Percentiles rank a stretch among this genome's conserved stretches.
These are phyloP conservation scores for Heliconius hermathena DNA, from an alignment of 1,140 invertebrate genomes.

Conservation along the genomic window DNA sequence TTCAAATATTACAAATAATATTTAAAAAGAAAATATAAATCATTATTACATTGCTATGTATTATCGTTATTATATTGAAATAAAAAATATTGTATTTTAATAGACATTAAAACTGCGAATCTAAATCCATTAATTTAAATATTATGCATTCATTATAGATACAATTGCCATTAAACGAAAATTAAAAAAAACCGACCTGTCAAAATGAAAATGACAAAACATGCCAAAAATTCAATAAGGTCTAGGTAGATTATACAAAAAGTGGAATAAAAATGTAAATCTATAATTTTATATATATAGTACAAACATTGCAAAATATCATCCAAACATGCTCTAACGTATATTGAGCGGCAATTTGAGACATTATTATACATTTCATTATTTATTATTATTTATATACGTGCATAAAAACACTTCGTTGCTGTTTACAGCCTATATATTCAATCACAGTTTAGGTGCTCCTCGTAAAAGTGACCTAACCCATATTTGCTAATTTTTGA, in stretches of 20 bases:
- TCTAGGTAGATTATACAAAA: not conserved
- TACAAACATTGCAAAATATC: constrained; percentile 24
- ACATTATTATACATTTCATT: constrained; percentile 12
- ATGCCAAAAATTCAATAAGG: not conserved
- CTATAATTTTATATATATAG: not conserved
- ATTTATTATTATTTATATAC: constrained; percentile 16
- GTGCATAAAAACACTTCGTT: constrained; percentile 53
- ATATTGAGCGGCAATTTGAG: constrained; percentile 29
- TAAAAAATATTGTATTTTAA: not conserved
- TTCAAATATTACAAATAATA: not conserved
- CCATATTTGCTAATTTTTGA: not conserved
- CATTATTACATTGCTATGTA: constrained; percentile 7
- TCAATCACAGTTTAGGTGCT: constrained; percentile 62
- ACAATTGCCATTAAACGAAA: not conserved
- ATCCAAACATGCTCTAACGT: constrained; percentile 32
- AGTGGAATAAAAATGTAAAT: constrained; percentile 3
- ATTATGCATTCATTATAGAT: not conserved
- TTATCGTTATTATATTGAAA: not conserved
- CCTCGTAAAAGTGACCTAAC: constrained; percentile 1
- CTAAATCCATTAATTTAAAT: not conserved
- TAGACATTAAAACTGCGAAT: not conserved
- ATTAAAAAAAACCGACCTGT: not conserved
- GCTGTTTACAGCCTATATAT: constrained; percentile 73
- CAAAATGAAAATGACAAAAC: not conserved
- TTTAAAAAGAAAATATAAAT: not conserved